Evolutionary conservation across 2,113 vertebrate species (phyloP).

Genomic region (Cathartes aura): DNA sequence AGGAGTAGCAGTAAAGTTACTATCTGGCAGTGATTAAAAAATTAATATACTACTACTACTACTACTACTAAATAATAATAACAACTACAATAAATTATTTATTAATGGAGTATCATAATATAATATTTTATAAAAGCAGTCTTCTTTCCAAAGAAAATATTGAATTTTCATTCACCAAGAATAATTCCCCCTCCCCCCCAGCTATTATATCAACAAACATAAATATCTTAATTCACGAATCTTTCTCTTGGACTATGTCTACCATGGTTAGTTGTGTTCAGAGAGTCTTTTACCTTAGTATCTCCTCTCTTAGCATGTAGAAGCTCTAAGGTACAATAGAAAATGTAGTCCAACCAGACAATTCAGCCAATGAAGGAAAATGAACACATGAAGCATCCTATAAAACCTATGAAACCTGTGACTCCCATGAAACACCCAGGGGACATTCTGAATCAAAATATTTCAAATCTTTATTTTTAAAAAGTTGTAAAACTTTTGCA

Average conservation of each 20-base stretch:
- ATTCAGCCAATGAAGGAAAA: not conserved
- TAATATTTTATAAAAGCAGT: not conserved
- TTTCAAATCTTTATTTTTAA: not conserved
- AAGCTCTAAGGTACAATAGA: not conserved
- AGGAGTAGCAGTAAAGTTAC: not conserved
- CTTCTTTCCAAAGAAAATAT: not conserved
- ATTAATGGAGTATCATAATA: not conserved
- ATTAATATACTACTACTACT: not conserved
- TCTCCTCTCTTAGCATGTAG: not conserved
- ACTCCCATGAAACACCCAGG: not conserved
- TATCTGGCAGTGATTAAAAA: not conserved
- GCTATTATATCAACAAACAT: not conserved
- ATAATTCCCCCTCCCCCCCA: not conserved
- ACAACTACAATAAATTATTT: not conserved
- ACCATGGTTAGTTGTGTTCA: not conserved
- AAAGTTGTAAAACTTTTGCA: not conserved
- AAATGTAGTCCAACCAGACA: not conserved
- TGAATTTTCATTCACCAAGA: not conserved
- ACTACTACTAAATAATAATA: not conserved
- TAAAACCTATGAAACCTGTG: not conserved
- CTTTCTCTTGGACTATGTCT: not conserved
- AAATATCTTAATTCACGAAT: not conserved
- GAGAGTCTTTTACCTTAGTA: not conserved
- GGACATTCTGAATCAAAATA: not conserved
- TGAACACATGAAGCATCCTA: not conserved